These are phyloP conservation scores for Zeuzera pyrina DNA, from an alignment of 2,888 invertebrate genomes.

Conservation along the genomic window DNA sequence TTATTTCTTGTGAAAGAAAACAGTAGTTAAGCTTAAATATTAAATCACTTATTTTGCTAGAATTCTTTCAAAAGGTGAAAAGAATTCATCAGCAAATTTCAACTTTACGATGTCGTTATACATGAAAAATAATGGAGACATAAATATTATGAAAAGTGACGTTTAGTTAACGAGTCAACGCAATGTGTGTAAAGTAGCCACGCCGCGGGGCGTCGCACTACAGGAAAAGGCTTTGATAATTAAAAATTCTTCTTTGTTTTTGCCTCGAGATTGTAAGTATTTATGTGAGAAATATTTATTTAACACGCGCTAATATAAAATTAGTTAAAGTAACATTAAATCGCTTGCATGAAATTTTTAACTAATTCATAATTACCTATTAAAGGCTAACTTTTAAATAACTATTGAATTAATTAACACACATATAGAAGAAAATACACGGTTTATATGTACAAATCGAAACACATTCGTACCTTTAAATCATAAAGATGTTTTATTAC, in stretches of 20 bases:
- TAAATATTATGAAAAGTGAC: conserved; percentile 66
- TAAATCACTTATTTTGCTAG: too few species aligned
- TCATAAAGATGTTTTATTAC: too few species aligned
- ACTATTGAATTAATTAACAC: conserved; percentile 7
- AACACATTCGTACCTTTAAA: too few species aligned
- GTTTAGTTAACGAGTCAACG: conserved; percentile 58
- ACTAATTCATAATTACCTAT: conserved; percentile 18
- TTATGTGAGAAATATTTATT: conserved; percentile 51
- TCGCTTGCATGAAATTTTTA: conserved; percentile 44
- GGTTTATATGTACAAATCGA: too few species aligned
- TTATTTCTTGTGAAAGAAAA: too few species aligned
- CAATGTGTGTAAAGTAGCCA: conserved; percentile 59
- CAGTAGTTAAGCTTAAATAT: too few species aligned
- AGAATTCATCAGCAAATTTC: conserved; percentile 35
- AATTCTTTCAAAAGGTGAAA: too few species aligned
- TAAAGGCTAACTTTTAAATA: conserved; percentile 9
- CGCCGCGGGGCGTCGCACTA: conserved; percentile 49
- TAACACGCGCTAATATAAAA: conserved; percentile 47
- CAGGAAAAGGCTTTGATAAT: conserved; percentile 54
- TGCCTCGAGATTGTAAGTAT: conserved; percentile 20
- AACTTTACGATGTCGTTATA: conserved; percentile 53
- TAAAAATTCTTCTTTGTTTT: conserved; percentile 60
- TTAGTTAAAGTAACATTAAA: conserved; percentile 31
- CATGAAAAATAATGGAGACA: conserved; percentile 64
- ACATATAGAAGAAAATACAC: too few species aligned